These are phyloP conservation scores for Ceriagrion tenellum DNA, from an alignment of 2,888 invertebrate species.

Conservation along the genomic window DNA sequence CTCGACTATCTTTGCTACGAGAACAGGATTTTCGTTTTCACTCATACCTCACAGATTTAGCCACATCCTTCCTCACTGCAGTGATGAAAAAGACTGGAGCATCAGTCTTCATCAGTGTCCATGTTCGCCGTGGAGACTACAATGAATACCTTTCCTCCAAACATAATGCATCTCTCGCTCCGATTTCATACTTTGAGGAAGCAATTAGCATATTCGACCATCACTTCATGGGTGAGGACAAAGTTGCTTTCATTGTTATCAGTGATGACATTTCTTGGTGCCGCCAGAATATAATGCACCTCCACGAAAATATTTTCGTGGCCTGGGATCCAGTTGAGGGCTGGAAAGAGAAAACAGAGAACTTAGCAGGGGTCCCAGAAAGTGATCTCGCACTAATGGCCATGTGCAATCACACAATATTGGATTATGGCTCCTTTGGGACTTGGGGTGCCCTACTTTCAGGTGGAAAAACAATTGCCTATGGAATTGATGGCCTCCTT, in stretches of 20 bases:
- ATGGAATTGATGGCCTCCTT: conserved; percentile 45
- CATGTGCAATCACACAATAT: conserved; percentile 72
- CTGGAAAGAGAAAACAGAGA: conserved; percentile 57
- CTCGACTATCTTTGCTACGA: conserved; percentile 1
- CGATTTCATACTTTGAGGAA: conserved; percentile 66
- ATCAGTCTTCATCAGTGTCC: conserved; percentile 70
- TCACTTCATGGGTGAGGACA: conserved; percentile 64
- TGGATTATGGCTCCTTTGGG: conserved; percentile 69
- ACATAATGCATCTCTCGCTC: conserved; percentile 66
- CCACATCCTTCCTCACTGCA: conserved; percentile 12
- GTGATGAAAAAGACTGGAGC: conserved; percentile 46
- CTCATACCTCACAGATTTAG: conserved; percentile 53
- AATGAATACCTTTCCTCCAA: conserved; percentile 63
- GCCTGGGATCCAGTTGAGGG: conserved; percentile 64
- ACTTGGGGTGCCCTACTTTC: conserved; percentile 69
- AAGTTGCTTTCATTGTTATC: conserved; percentile 70
- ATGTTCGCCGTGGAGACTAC: conserved; percentile 70
- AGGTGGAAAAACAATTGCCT: conserved; percentile 68
- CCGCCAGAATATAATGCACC: conserved; percentile 60
- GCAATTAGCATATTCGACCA: conserved; percentile 69
- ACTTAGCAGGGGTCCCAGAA: conserved; percentile 63
- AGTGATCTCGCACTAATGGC: conserved; percentile 70
- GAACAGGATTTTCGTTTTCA: conserved; percentile 68
- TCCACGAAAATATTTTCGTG: conserved; percentile 66
- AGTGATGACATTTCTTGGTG: conserved; percentile 71